Conservation (phyloP, 2,113 vertebrate genomes). For the Channa argus region DNA sequence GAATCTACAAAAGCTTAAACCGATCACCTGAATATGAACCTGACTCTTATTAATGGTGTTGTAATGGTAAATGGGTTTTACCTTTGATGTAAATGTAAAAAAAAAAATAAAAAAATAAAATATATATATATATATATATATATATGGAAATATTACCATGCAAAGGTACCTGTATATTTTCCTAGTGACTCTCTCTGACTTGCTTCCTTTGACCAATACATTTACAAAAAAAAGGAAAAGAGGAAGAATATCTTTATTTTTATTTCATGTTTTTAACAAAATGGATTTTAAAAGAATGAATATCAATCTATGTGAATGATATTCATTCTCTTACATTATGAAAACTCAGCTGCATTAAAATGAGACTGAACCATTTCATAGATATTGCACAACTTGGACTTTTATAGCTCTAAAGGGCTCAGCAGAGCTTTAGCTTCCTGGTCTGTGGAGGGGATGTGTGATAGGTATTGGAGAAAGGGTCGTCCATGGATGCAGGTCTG, state of each 20-base stretch:
- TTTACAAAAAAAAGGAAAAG: background rate
- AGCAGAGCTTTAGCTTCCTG: conserved; percentile 68
- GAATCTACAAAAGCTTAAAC: conserved; percentile 3
- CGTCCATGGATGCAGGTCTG: conserved; percentile 91
- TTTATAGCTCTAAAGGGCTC: conserved; percentile 48
- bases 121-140: no score
- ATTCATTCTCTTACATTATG: background rate
- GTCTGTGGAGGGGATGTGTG: conserved; percentile 83
- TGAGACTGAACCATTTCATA: background rate
- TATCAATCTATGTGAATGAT: background rate
- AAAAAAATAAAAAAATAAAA: no score
- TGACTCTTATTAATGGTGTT: no score
- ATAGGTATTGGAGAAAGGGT: conserved; percentile 90
- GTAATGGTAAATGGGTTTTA: background rate
- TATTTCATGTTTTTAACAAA: background rate
- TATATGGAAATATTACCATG: no score
- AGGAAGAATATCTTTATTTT: conserved; percentile 19
- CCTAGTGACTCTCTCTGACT: background rate
- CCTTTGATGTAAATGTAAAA: background rate
- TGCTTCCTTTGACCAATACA: background rate
- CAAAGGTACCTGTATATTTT: no score
- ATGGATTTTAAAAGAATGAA: background rate
- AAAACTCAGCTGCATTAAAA: conserved; percentile 5
- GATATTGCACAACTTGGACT: background rate
- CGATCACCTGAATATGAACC: no score